A percentile compares a stretch with the other conserved stretches of the same genome.
Evolutionary conservation across 2,113 vertebrate species (phyloP).

Genomic region (Neodontobutis hainanensis): DNA sequence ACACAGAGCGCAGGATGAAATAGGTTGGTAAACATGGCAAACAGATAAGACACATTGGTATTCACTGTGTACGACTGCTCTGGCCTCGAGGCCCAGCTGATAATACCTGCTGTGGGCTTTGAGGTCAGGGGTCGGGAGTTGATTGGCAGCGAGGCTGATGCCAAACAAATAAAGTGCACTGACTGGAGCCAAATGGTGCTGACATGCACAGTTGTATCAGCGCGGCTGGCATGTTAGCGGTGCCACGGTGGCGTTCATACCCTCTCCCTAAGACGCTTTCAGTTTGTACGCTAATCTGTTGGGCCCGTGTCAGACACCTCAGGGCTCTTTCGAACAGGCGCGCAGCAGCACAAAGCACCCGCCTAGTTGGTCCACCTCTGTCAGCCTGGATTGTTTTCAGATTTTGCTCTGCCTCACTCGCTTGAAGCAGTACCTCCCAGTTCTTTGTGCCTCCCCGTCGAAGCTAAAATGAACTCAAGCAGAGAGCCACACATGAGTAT

Average conservation of each 20-base stretch:
- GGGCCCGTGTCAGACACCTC: conserved; percentile 49
- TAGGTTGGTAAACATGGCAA: conserved; percentile 43
- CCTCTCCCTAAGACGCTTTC: conserved; percentile 31
- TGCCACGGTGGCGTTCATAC: conserved; percentile 24
- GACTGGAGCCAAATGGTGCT: conserved; percentile 64
- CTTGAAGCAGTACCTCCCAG: conserved; percentile 49
- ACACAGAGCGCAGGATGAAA: conserved; percentile 35
- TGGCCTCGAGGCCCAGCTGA: conserved; percentile 40
- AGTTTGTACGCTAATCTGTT: conserved; percentile 56
- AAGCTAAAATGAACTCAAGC: conserved; percentile 24
- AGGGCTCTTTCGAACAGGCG: conserved; percentile 4
- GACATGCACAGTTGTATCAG: conserved; percentile 18
- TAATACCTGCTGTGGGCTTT: conserved; percentile 44
- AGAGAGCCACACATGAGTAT: conserved; percentile 30
- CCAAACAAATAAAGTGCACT: conserved; percentile 55
- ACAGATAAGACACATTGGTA: conserved; percentile 63
- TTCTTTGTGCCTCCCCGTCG: conserved; percentile 37
- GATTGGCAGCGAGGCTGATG: conserved; percentile 71
- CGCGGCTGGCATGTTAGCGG: conserved; percentile 32
- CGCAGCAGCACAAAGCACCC: conserved; percentile 42
- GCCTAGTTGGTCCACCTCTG: conserved; percentile 19
- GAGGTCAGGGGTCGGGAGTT: conserved; percentile 64
- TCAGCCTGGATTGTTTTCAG: conserved; percentile 53
- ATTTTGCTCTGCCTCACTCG: conserved; percentile 51
- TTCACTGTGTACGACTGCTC: conserved; percentile 46